Percentiles rank a stretch among this genome's conserved stretches.
Evolutionary conservation across 2,113 vertebrate species (phyloP).

Genomic region (Vulpes lagopus): DNA sequence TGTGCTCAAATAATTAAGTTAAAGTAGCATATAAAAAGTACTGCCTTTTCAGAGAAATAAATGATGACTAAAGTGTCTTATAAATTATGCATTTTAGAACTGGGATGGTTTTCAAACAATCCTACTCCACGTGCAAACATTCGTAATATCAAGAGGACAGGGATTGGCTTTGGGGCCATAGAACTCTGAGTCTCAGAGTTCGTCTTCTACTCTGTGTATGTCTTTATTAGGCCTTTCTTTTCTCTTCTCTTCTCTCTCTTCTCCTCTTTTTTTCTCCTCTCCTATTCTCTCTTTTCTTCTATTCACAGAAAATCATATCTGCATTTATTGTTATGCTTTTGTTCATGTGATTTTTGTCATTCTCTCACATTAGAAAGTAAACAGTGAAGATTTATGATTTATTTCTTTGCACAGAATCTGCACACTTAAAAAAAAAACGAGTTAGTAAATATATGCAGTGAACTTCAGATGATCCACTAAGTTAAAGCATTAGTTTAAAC

Average conservation of each 20-base stretch:
- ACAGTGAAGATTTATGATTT: neutral
- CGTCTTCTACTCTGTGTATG: neutral
- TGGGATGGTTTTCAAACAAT: neutral
- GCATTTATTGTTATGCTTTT: neutral
- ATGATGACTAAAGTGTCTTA: neutral
- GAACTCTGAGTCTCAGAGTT: neutral
- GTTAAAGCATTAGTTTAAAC: neutral
- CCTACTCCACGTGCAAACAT: neutral
- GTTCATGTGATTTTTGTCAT: neutral
- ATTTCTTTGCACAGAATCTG: neutral
- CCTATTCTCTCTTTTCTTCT: neutral
- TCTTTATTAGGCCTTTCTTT: neutral
- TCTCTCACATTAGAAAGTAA: neutral
- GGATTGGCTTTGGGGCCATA: neutral
- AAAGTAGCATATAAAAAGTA: neutral
- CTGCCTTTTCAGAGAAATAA: neutral
- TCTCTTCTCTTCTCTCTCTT: neutral
- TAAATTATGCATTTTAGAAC: neutral
- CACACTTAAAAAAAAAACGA: neutral
- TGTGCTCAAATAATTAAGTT: constrained; percentile 2
- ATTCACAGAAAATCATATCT: neutral
- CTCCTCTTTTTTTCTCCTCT: neutral
- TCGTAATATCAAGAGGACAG: neutral
- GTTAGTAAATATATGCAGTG: neutral
- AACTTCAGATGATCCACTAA: no score